Base-by-base conservation (phyloP, 2,888 invertebrate species). In the Drosophila putrida region DNA sequence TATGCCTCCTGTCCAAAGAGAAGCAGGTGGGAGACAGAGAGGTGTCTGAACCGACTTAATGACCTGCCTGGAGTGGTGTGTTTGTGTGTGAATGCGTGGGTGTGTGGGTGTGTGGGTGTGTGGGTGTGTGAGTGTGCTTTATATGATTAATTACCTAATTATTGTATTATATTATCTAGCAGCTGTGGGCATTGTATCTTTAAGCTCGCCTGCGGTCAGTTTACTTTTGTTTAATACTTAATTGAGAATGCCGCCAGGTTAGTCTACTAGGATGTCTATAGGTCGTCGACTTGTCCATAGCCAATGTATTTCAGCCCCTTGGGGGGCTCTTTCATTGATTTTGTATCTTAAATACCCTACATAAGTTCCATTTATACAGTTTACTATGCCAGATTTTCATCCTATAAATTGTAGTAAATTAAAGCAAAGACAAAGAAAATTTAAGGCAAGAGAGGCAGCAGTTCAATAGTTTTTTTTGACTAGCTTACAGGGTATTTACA, bases 71-170 rank as follows among this genome's bases (percentile, higher is more conserved):
- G 27, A 59, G 69, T 63, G 59, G 50, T 71, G 35, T 62, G 60
- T 49, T 44, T 46, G 27, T 51, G 47, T 66, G 50, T 61, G 55
- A n/a, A n/a, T n/a, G n/a, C n/a, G n/a, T n/a, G n/a, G n/a, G n/a
- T n/a, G n/a, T n/a, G n/a, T n/a, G n/a, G n/a, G n/a, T 68, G 50
- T 71, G 54, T 57, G 73, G 5, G 31, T 31, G 38, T 62, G 65
- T 51, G 53, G 49, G 31, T 51, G 53, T 66, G 55, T 55, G 55
- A 68, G 54, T 71, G 54, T 53, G 69, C 49, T 57, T 67, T 72
- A 75, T 84, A 71, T 82, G 82, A 82, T 82, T 80, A 85, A 85
- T 80, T 85, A 80, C 72, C 75, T 75, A 80, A 82, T 82, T 78
- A 82, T 85, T 85, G 69, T 75, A 65, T 75, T 71, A 73, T 63